Evolutionary conservation across 2,797 vertebrate species (phyloP), one percentile per base, ranked within the genome.

Genomic region (Merluccius polli): DNA sequence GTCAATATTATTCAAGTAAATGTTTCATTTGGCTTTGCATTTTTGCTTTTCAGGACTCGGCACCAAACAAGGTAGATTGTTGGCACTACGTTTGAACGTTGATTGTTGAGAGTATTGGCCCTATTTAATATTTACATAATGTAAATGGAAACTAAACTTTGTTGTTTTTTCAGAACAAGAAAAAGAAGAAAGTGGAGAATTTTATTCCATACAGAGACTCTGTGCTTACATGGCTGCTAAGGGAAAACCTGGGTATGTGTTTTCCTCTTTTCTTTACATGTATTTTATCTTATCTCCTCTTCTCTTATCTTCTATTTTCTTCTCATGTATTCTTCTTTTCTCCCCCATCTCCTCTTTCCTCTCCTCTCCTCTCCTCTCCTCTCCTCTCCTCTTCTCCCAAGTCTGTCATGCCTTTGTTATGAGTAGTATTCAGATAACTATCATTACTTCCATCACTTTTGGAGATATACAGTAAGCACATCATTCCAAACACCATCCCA

Each of bases 131-230:
- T 65, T 65, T 12, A 24, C 24, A n/a, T 59, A 8, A 59, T 24
- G 21, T 27, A 65, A 27, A 65, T 65, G 59, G 59, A 27, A 65
- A 65, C 59, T 65, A 10, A 65, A n/a, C 52, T 24, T 65, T 65
- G 5, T 76, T 85, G 81, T 78, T 12, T 76, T 12, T 2, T 6
- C 89, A 99, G 98, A 99, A 99, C 90, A 99, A 99, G 89, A 99
- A 99, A 84, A 99, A 99, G 92, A 99, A 99, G 89, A 99, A 99
- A 88, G 96, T 95, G 0, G 98, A 99, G 84, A 93, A 78, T 82
- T 98, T 98, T 77, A 96, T 99, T 80, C 98, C 98, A 0, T 99
- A 99, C 89, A 93, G 98, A 87, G 98, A 99, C 83, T 99, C 98
- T 0, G 98, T 99, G 78, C 92, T 99, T 86, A 99, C 98, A 21